Percentiles rank a stretch among this genome's conserved stretches.
phyloP scores from a whole-genome alignment of 1,140 invertebrate species.

The Helicoverpa armigera region DNA sequence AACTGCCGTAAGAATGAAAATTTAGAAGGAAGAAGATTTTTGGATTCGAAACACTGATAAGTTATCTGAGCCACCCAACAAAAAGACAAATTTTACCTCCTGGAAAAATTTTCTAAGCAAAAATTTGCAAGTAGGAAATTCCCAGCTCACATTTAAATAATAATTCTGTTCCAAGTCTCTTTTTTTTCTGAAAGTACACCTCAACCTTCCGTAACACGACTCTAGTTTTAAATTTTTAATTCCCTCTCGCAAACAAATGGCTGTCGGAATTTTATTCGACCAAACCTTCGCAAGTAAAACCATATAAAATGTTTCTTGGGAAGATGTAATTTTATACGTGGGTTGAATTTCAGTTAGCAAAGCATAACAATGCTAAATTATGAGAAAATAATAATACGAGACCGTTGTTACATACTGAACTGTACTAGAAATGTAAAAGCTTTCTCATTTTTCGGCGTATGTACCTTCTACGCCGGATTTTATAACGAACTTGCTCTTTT shows the following conservation, averaged over 20 bases:
- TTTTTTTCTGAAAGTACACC: neutral
- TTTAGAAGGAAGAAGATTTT: too few species aligned
- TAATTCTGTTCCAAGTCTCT: neutral
- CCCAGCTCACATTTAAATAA: neutral
- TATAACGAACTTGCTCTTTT: conserved; percentile 8
- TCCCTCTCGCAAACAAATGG: neutral
- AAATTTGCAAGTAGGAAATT: neutral
- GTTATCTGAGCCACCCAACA: too few species aligned
- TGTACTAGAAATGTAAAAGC: neutral
- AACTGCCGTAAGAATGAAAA: too few species aligned
- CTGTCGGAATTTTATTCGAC: conserved; percentile 13
- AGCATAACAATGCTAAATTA: conserved; percentile 27
- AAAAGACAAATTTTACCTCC: too few species aligned
- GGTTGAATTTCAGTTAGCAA: conserved; percentile 28
- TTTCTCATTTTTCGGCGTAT: conserved; percentile 2
- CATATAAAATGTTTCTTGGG: conserved; percentile 23
- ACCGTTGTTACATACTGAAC: conserved; percentile 16
- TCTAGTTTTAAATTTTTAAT: conserved; percentile 12
- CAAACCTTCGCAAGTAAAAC: conserved; percentile 10
- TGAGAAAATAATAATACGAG: conserved; percentile 33
- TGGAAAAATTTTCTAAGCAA: neutral
- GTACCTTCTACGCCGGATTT: neutral
- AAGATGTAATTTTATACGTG: conserved; percentile 36
- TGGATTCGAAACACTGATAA: too few species aligned
- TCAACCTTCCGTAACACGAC: neutral